Evolutionary conservation across 2,888 invertebrate species (phyloP).

Genomic region (Ephialtes manifestator): DNA sequence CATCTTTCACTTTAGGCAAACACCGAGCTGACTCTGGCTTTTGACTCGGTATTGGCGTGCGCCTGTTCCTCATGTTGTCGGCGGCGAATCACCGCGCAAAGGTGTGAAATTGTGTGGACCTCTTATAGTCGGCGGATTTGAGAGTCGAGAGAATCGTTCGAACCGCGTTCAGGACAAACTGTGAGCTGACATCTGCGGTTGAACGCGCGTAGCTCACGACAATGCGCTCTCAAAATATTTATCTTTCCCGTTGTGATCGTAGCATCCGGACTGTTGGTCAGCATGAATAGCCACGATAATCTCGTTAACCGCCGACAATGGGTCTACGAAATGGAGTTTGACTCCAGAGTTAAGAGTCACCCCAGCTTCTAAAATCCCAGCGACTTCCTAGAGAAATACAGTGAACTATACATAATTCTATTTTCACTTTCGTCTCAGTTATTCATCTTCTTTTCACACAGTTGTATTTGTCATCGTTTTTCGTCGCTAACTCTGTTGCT

Average conservation of each 20-base stretch:
- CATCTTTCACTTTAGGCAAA: conserved; percentile 51
- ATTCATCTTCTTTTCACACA: conserved; percentile 12
- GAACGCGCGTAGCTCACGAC: conserved; percentile 72
- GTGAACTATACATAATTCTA: conserved; percentile 11
- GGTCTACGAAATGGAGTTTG: conserved; percentile 74
- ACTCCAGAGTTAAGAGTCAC: conserved; percentile 79
- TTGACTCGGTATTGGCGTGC: conserved; percentile 27
- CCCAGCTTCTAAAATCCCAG: conserved; percentile 41
- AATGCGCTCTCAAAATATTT: conserved; percentile 84
- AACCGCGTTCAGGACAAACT: conserved; percentile 61
- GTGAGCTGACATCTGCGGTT: conserved; percentile 74
- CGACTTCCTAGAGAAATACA: conserved; percentile 50
- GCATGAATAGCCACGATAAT: conserved; percentile 78
- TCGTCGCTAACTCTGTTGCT: conserved; percentile 8
- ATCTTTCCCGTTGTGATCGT: conserved; percentile 77
- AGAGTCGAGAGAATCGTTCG: conserved; percentile 77
- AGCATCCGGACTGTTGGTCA: conserved; percentile 74
- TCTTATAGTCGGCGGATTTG: conserved; percentile 69
- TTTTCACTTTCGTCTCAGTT: conserved; percentile 24
- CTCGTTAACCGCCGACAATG: conserved; percentile 80
- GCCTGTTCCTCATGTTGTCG: neutral
- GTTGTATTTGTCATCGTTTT: conserved; percentile 37
- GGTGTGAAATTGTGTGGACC: conserved; percentile 6
- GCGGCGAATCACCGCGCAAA: conserved; percentile 4
- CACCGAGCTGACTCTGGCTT: conserved; percentile 4